Evolutionary conservation across 2,113 vertebrate species (phyloP).

Genomic region (Amphiprion ocellaris): DNA sequence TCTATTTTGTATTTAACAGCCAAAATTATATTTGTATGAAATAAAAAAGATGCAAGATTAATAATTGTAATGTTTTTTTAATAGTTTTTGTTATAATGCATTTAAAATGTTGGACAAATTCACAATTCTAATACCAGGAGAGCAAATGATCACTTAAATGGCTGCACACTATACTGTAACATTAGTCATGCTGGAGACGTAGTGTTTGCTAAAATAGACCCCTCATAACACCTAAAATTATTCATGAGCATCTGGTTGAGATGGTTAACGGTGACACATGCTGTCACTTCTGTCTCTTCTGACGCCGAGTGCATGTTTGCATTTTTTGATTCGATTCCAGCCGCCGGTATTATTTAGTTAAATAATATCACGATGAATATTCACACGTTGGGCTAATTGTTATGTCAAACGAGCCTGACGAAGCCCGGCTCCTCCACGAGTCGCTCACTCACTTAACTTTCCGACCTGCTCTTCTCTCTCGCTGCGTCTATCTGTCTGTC

Average conservation of each 20-base stretch:
- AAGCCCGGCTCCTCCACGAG: conserved; percentile 21
- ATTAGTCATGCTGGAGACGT: not conserved
- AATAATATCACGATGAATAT: conserved; percentile 11
- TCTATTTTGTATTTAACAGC: not conserved
- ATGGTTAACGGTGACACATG: conserved; percentile 22
- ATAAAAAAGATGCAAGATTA: too few relatives aligned
- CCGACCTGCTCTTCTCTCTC: not conserved
- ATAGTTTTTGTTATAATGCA: too few relatives aligned
- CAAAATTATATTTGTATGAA: conserved; percentile 1
- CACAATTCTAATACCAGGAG: too few relatives aligned
- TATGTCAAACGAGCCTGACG: conserved; percentile 46
- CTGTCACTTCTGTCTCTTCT: conserved; percentile 17
- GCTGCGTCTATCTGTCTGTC: not conserved
- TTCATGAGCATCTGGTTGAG: conserved; percentile 47
- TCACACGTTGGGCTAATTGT: conserved; percentile 41
- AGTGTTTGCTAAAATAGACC: conserved; percentile 4
- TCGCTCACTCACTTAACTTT: not conserved
- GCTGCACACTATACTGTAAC: not conserved
- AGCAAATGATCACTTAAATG: not conserved
- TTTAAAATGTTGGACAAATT: not conserved
- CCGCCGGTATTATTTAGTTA: not conserved
- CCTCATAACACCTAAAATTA: conserved; percentile 14
- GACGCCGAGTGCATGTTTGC: conserved; percentile 1
- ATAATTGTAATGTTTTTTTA: too few relatives aligned
- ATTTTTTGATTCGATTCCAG: not conserved